Base-by-base conservation (phyloP, 2,113 vertebrate genomes). In the Sphaerodactylus townsendi region DNA sequence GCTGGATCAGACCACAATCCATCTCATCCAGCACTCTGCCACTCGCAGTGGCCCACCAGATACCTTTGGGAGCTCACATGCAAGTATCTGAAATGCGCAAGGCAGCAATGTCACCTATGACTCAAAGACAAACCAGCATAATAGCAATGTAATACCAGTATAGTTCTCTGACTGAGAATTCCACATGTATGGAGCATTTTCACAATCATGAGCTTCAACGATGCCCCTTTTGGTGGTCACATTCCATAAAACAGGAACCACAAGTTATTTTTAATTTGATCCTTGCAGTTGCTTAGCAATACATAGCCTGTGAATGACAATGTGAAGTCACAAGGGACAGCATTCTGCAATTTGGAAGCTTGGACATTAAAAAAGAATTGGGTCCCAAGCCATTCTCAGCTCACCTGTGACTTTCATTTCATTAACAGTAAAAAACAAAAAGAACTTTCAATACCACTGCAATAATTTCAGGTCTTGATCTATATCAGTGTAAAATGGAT, bases 91-190 rank as follows among this genome's bases (percentile, higher is more conserved):
- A 30, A 50, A 75, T 70, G 53, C 53, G 69, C n/a, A 71, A 85
- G 85, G 82, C 85, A 87, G 85, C 74, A 77, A 65, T 14, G 50
- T 83, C 89, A 86, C 91, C 86, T 56, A 28, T 37, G 89, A 90
- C 79, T 90, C 83, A 89, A 81, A 48, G 79, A 64, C 62, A 89
- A 86, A 81, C 66, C 93, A 92, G 92, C 56, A 30, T 2, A 25
- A 48, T 81, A 91, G 77, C 50, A 86, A 73, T 53, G 39, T 10
- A 82, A 82, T 9, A 64, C 59, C 74, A 53, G 77, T 85, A 87
- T 19, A 82, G 74, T 84, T 87, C 90, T 92, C 92, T 73, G 81
- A 87, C 87, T 44, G 35, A 17, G 64, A 71, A 0, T 48, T 83
- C 65, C 50, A 86, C 73, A 65, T 62, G 64, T 71, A 78, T 28